A percentile compares a stretch with the other conserved stretches of the same genome.
Evolutionary conservation across 2,797 vertebrate genomes (phyloP).

Genomic region (Rhabdomys pumilio): DNA sequence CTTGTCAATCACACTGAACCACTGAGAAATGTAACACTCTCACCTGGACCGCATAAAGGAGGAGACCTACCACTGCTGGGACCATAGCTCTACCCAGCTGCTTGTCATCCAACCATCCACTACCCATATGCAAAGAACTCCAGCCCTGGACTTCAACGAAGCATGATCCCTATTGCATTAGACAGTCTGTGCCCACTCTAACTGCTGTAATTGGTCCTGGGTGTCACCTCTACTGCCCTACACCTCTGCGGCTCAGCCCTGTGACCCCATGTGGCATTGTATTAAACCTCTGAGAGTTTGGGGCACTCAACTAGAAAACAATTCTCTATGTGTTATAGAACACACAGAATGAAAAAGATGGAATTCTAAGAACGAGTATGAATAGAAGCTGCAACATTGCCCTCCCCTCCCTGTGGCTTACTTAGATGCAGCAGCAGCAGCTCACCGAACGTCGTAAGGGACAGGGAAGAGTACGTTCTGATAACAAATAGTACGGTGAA

Average conservation of each 20-base stretch:
- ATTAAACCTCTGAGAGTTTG: neutral
- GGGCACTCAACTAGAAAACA: neutral
- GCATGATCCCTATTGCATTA: neutral
- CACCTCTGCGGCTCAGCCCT: neutral
- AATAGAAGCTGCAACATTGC: neutral
- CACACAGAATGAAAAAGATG: neutral
- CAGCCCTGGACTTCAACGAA: neutral
- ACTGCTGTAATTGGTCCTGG: neutral
- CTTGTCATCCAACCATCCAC: neutral
- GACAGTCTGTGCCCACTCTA: no score
- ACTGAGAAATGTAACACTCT: neutral
- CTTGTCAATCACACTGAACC: neutral
- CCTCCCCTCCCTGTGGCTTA: neutral
- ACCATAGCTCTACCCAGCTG: neutral
- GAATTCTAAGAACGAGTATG: constrained; percentile 15
- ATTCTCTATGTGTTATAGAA: neutral
- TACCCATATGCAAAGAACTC: neutral
- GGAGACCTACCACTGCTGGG: neutral
- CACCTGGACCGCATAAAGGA: neutral
- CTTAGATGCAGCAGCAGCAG: neutral
- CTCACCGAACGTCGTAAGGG: neutral
- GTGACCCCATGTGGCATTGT: no score
- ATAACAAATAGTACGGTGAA: neutral
- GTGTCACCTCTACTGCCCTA: neutral
- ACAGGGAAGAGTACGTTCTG: neutral